Conservation (phyloP, 2,797 vertebrate species). For the Melopsittacus undulatus region DNA sequence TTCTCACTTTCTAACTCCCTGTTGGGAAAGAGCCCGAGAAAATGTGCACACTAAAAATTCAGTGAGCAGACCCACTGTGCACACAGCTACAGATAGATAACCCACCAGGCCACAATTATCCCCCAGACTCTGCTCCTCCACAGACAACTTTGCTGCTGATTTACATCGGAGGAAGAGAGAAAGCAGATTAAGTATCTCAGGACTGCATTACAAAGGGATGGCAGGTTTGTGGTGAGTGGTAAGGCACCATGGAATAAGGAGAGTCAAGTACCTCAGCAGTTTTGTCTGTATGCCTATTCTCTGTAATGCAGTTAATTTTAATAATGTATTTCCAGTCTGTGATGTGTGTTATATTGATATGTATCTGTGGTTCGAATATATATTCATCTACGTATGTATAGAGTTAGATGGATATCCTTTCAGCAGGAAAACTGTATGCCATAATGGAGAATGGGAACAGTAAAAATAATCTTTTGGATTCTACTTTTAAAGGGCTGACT, state of each 20-base stretch:
- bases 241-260: neutral
- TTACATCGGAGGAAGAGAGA: neutral
- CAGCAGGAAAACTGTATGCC: neutral
- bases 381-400: neutral
- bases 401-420: neutral
- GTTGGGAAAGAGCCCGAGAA: neutral
- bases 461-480: neutral
- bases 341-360: neutral
- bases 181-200: neutral
- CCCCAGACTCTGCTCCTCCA: neutral
- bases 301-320: slow-evolving; percentile 14
- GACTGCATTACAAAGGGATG: neutral
- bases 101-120: neutral
- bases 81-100: neutral
- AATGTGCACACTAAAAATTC: accelerated
- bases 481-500: neutral
- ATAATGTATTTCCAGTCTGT: slow-evolving; percentile 6
- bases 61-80: neutral
- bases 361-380: neutral
- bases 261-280: neutral
- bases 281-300: neutral
- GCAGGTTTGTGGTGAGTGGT: neutral
- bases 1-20: neutral
- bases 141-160: neutral
- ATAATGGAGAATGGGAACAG: neutral